These are phyloP conservation scores for Sebastes matsubarae DNA, from an alignment of 2,797 vertebrate genomes.

Conservation along the genomic window DNA sequence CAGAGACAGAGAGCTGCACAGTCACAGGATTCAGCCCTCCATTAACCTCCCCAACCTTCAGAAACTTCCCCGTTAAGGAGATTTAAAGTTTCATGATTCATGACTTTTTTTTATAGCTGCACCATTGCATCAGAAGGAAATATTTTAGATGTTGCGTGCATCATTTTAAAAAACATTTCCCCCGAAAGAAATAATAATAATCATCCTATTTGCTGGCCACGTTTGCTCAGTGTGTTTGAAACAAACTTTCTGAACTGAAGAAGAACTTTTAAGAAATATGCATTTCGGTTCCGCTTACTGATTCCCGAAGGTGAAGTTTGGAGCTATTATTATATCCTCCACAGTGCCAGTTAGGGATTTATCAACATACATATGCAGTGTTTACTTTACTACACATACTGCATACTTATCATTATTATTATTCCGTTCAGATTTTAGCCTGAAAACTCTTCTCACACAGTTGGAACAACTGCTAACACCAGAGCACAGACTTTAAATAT, in stretches of 20 bases:
- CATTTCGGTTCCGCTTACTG: neutral
- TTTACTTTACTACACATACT: neutral
- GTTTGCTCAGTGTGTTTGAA: neutral
- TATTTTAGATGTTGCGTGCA: neutral
- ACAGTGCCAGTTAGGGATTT: neutral
- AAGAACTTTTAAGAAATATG: neutral
- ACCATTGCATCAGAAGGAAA: neutral
- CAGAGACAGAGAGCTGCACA: neutral
- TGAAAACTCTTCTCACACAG: neutral
- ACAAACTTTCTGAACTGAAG: neutral
- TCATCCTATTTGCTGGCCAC: neutral
- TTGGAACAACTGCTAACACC: neutral
- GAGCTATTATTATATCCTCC: neutral
- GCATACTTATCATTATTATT: neutral
- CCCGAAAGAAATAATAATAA: neutral
- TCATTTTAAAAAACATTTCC: neutral
- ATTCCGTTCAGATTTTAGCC: neutral
- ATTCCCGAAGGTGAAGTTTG: neutral
- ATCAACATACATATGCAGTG: neutral
- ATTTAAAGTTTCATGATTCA: conserved; percentile 8
- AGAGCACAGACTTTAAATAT: neutral
- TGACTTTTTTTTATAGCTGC: neutral
- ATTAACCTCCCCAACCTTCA: conserved; percentile 23
- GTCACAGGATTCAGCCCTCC: neutral
- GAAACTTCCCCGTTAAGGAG: neutral